Evolutionary conservation across 2,113 vertebrate genomes (phyloP), one percentile per base, ranked within the genome.

Genomic region (Choloepus hoffmanni): DNA sequence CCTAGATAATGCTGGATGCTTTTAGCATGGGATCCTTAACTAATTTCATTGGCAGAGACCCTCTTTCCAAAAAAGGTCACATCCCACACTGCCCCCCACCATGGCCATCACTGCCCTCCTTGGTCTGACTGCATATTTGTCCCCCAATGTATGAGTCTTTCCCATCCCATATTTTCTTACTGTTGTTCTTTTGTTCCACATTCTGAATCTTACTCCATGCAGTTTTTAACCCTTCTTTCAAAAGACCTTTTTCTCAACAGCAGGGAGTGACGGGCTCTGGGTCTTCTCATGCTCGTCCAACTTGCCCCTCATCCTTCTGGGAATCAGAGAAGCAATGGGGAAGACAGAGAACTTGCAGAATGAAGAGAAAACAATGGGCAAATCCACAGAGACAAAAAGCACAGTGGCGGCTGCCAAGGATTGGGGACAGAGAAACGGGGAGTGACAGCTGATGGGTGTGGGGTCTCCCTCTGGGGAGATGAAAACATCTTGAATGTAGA

Each of bases 341-440:
- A 7, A 3, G 36, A 19, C 23, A 14, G 18, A 19, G 40, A 5
- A 0, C 5, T 9, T 2, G 9, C 0, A 11, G 4, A 4, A 79
- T 1, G 23, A 33, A n/a, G n/a, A 60, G 9, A 6, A 13, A 21
- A 2, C 5, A 36, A 43, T 4, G 0, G 8, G 2, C 33, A 40
- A 43, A 43, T 19, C 6, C 48, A 53, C 13, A 1, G n/a, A 53
- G 82, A 55, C n/a, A 55, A n/a, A 18, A 3, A 23, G n/a, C 24
- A 73, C 23, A 6, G 0, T 0, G 1, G 12, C 0, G 24, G 16
- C 14, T 58, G 14, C 55, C 50, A 58, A 14, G 0, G 28, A 8
- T 1, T 9, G 2, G 43, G 45, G 24, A 1, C 2, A 3, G 8
- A n/a, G 3, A 60, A 53, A 15, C 16, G 55, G 13, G 55, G 6